Evolutionary conservation across 2,113 vertebrate genomes (phyloP), one percentile per base, ranked within the genome.

Genomic region (Notechis scutatus): DNA sequence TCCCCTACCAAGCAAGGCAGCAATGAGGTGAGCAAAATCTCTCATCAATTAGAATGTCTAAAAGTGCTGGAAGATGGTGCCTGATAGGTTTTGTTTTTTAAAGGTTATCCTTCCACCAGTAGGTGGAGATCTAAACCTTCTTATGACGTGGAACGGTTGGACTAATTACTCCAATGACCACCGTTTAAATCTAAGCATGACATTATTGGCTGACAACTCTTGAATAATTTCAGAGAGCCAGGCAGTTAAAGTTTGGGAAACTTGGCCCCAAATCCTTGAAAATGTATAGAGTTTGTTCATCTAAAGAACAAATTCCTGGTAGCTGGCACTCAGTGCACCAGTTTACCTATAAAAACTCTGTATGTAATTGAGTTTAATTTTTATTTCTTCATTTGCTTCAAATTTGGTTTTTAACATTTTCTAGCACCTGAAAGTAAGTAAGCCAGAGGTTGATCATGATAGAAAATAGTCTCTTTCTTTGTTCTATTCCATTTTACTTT

Each of bases 1-100:
- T 99, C 99, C 0, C 99, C 99, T 93, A 98, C 98, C 96, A 99
- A 99, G 97, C 98, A 98, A 0, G 97, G 97, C 69, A 98, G 98
- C 57, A 93, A 90, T 0, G 99, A 99, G 99, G 99, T 99, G 98
- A 99, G 98, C 96, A 89, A 90, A 47, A 74, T 54, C 23, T 0
- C 21, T 5, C 15, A 42, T 5, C 57, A 47, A 8, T 4, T 7
- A 34, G 69, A 24, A 26, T 23, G 47, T 23, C 24, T 18, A 47
- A 50, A 87, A 21, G 64, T 87, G 57, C 47, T 61, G n/a, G 42
- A 56, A 21, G 14, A 45, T 56, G 85, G 23, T 81, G 8, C 69
- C 3, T 50, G 4, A 26, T 1, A 11, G 11, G 11, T 92, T 86
- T 39, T 87, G 86, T 26, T 89, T 26, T 89, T 34, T 59, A 8